These are phyloP conservation scores for Agrochola circellaris DNA, from an alignment of 2,888 invertebrate species.

Conservation along the genomic window DNA sequence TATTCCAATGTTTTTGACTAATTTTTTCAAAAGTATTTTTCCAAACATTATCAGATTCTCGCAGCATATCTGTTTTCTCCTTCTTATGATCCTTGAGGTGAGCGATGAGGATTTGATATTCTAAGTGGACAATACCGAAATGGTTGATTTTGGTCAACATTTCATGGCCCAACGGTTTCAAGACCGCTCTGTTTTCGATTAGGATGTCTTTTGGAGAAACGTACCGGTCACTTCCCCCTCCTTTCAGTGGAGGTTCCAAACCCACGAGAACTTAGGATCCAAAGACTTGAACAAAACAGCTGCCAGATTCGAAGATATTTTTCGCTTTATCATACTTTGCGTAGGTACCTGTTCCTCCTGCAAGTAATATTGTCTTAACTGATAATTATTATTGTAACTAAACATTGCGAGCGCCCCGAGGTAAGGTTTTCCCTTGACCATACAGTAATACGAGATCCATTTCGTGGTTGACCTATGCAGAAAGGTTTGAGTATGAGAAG, in stretches of 20 bases:
- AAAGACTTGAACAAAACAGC: conserved; percentile 84
- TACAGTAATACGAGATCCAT: too few species aligned
- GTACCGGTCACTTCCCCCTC: conserved; percentile 84
- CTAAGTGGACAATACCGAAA: conserved; percentile 76
- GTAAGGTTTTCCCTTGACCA: too few species aligned
- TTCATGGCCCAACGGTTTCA: conserved; percentile 79
- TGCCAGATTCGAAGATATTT: conserved; percentile 80
- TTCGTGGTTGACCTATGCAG: too few species aligned
- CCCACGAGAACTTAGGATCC: conserved; percentile 81
- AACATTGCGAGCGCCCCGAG: conserved; percentile 71
- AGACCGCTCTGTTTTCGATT: conserved; percentile 76
- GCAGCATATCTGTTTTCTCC: conserved; percentile 71
- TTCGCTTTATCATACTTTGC: conserved; percentile 80
- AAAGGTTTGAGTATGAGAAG: too few species aligned
- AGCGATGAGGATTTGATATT: conserved; percentile 71
- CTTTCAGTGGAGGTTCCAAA: conserved; percentile 82
- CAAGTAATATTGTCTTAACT: conserved; percentile 82
- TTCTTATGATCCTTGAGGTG: conserved; percentile 73
- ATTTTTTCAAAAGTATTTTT: not conserved
- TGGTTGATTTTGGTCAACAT: conserved; percentile 77
- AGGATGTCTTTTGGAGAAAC: conserved; percentile 78
- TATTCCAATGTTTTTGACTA: not conserved
- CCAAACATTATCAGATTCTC: conserved; percentile 10
- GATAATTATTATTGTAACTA: conserved; percentile 78
- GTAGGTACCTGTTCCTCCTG: conserved; percentile 82